Conservation (phyloP, 2,888 invertebrate species). For the Lochmaea crataegi region DNA sequence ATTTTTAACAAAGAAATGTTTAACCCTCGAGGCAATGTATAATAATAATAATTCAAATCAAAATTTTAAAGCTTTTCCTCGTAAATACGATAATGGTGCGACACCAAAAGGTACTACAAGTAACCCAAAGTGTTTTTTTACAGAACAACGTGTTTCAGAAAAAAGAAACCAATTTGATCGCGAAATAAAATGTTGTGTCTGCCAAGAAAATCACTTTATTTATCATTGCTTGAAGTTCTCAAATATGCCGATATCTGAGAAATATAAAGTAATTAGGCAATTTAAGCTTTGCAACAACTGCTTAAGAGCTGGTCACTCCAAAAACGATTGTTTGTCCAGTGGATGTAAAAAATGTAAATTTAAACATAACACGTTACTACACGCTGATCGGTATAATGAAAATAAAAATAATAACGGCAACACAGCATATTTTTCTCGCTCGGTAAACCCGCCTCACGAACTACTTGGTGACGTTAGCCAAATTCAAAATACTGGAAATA, state of each 20-base stretch:
- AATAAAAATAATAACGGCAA: too few relatives aligned
- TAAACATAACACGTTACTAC: neutral
- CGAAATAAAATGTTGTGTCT: neutral
- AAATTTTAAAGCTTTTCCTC: neutral
- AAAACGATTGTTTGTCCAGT: neutral
- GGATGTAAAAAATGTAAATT: neutral
- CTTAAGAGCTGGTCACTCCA: neutral
- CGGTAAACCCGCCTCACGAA: too few relatives aligned
- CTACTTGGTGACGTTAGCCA: too few relatives aligned
- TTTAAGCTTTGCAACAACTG: neutral
- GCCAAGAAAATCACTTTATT: neutral
- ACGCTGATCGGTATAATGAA: too few relatives aligned
- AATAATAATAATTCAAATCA: neutral
- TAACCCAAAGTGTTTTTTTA: too few relatives aligned
- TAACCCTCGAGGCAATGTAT: constrained; percentile 28
- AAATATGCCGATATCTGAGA: neutral
- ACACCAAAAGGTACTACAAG: neutral
- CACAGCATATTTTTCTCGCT: too few relatives aligned
- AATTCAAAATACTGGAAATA: too few relatives aligned
- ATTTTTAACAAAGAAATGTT: constrained; percentile 39
- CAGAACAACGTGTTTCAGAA: too few relatives aligned
- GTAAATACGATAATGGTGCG: neutral
- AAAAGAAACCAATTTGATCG: neutral
- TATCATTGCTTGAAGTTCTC: neutral
- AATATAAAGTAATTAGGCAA: neutral